Evolutionary conservation across 2,888 invertebrate genomes (phyloP), one percentile per base, ranked within the genome.

Genomic region (Drosophila yooni): DNA sequence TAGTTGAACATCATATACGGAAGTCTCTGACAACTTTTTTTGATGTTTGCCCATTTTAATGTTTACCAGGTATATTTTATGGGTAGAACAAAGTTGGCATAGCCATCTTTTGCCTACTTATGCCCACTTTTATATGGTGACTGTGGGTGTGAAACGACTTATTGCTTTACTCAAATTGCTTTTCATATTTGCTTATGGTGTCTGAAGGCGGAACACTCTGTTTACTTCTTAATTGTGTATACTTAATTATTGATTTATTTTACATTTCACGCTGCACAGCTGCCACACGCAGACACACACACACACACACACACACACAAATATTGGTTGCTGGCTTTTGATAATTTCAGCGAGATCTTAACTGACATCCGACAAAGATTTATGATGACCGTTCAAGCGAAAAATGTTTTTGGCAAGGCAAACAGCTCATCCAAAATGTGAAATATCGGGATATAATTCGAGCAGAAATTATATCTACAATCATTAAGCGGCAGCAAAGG

Each of bases 331-430:
- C 54, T 21, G 52, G 61, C 64, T 57, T 56, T 69, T 83, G 66
- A 86, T 78, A 72, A 73, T 74, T 70, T 46, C 31, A 29, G 15
- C 29, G 25, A 48, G 53, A 62, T 21, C 57, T 70, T 33, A 50
- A 67, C 51, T 36, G 58, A 51, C 46, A 68, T 38, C 46, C 48
- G 56, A 62, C 53, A 62, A 68, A 82, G 89, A 87, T 89, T 87
- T 82, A 84, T 79, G 81, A 74, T 73, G 81, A 64, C 71, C 81
- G 61, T 72, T 89, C 71, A 62, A 60, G 74, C 69, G 72, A 53
- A 69, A 82, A 87, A 84, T 79, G 65, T 75, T 70, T 75, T 27
- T 67, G 56, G 11, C 29, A 27, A 48, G 31, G 66, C 58, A 75
- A 82, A 74, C 73, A 61, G 52, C 63, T 38, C 50, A 69, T 48